Evolutionary conservation across 2,113 vertebrate species (phyloP), one percentile per base, ranked within the genome.

Genomic region (Steatornis caripensis): DNA sequence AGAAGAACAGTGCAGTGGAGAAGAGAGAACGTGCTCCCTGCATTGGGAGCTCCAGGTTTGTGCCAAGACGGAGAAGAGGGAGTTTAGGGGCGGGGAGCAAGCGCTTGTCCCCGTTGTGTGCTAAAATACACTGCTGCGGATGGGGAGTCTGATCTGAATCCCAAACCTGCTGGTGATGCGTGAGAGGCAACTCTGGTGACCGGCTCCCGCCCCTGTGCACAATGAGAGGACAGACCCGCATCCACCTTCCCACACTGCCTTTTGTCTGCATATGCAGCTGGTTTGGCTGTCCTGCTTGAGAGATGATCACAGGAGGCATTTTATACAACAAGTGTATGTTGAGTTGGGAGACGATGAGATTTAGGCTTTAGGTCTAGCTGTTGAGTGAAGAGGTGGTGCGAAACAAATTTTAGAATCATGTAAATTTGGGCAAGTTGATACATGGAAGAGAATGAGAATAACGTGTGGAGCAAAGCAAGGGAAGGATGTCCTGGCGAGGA

Each of bases 101-200:
- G 22, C 0, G 0, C 11, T 23, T 30, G 11, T 79, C 30, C 88
- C 34, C 26, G 1, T 15, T 1, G 11, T 29, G 66, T 39, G 60
- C 34, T 32, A 0, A 62, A 51, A 5, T 8, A 4, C n/a, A 5
- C 10, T 1, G 2, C 66, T 76, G 71, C 3, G 8, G 34, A 2
- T 10, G 4, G 45, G 32, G 58, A 27, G 9, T 11, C 22, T 19
- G 37, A 3, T 22, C 71, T 57, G 84, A 27, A 12, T 22, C 55
- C 71, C 54, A n/a, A 0, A 0, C 3, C 8, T 3, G 2, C 39
- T 0, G 1, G 39, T 17, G 24, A 61, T 1, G 1, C 1, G 9
- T 5, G 45, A 34, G 53, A 29, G 37, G 30, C 46, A n/a, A 37
- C 54, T 23, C 32, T 24, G 51, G 46, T 12, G 51, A 18, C 11